Evolutionary conservation across 2,888 invertebrate species (phyloP).

Genomic region (Incurvaria masculella): DNA sequence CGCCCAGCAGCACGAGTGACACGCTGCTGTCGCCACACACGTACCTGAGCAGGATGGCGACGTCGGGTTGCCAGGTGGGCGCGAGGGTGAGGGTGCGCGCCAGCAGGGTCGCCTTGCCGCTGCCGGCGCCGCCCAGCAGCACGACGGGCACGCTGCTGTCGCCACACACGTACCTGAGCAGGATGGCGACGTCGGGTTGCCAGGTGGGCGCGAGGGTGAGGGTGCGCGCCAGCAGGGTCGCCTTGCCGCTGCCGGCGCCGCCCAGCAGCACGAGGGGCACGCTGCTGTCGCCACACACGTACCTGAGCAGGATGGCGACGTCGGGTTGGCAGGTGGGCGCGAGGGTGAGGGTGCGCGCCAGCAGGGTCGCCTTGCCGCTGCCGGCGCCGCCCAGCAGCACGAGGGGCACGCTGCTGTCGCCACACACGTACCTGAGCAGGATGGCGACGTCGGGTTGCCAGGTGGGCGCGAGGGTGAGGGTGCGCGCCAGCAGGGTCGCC

Average conservation of each 20-base stretch:
- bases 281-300: slow-evolving; percentile 58
- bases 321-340: slow-evolving; percentile 55
- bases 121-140: slow-evolving; percentile 74
- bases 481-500: slow-evolving; percentile 73
- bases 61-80: slow-evolving; percentile 62
- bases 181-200: slow-evolving; percentile 60
- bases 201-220: slow-evolving; percentile 62
- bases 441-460: slow-evolving; percentile 63
- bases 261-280: slow-evolving; percentile 73
- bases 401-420: slow-evolving; percentile 49
- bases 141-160: slow-evolving; percentile 64
- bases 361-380: slow-evolving; percentile 66
- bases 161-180: slow-evolving; percentile 57
- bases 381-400: slow-evolving; percentile 64
- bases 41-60: slow-evolving; percentile 54
- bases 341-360: slow-evolving; percentile 60
- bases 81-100: slow-evolving; percentile 68
- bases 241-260: slow-evolving; percentile 80
- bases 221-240: slow-evolving; percentile 71
- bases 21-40: slow-evolving; percentile 57
- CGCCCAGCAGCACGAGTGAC: slow-evolving; percentile 73
- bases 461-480: slow-evolving; percentile 61
- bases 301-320: slow-evolving; percentile 55
- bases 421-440: slow-evolving; percentile 42
- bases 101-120: slow-evolving; percentile 78